A percentile compares a stretch with the other conserved stretches of the same genome.
These are phyloP conservation scores for Drepana falcataria DNA, from an alignment of 2,888 invertebrate genomes.

Conservation along the genomic window DNA sequence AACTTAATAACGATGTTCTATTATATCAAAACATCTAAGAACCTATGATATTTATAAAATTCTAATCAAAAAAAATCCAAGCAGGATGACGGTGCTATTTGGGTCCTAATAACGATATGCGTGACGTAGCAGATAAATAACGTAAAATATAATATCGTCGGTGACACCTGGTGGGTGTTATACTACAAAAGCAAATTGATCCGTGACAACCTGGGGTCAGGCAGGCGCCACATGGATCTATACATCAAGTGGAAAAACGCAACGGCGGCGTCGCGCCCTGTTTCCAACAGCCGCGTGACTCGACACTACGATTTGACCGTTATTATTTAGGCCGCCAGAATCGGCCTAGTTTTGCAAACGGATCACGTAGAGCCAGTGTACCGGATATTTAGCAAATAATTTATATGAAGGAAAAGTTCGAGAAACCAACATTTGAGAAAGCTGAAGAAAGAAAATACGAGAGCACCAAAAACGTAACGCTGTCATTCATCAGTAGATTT, in stretches of 20 bases:
- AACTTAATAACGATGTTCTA: no score
- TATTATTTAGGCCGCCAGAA: conserved; percentile 23
- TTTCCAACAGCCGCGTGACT: conserved; percentile 23
- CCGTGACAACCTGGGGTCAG: conserved; percentile 7
- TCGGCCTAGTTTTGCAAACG: conserved; percentile 25
- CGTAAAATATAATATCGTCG: background rate
- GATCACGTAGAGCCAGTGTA: conserved; percentile 10
- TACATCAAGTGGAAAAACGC: background rate
- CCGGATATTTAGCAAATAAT: background rate
- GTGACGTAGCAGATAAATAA: background rate
- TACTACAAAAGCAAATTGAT: conserved; percentile 9
- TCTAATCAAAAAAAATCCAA: no score
- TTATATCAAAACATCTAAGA: no score
- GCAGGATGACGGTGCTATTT: background rate
- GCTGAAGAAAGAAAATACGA: background rate
- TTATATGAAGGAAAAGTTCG: background rate
- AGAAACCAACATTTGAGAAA: background rate
- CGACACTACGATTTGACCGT: conserved; percentile 31
- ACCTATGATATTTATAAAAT: no score
- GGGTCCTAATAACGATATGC: background rate
- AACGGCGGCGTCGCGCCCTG: conserved; percentile 16
- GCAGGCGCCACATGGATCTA: conserved; percentile 11
- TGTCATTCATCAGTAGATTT: no score
- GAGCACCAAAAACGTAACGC: no score
- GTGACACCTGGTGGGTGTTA: background rate